A percentile compares a stretch with the other conserved stretches of the same genome.
Conservation (phyloP, 2,113 vertebrate species). For the Symphodus melops region DNA sequence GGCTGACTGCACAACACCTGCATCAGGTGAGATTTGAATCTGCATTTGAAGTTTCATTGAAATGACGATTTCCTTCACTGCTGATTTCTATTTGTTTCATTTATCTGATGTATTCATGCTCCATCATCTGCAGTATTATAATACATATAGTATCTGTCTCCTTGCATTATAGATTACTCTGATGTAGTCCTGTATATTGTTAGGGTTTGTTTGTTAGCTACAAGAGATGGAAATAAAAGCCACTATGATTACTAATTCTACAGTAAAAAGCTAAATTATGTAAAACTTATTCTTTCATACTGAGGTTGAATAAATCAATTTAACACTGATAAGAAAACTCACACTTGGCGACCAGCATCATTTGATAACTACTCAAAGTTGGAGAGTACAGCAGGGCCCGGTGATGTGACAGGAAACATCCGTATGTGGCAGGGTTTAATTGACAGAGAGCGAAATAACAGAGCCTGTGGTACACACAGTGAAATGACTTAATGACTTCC, state of each 20-base stretch:
- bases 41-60: no score
- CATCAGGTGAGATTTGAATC: neutral
- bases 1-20: neutral
- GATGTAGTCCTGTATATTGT: neutral
- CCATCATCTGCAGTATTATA: neutral
- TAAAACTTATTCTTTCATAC: neutral
- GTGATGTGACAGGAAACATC: slow-evolving; percentile 14
- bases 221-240: neutral
- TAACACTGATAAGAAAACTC: neutral
- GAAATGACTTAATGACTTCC: slow-evolving; percentile 74
- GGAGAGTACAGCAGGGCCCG: neutral
- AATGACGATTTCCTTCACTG: no score
- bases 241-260: neutral
- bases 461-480: slow-evolving; percentile 22
- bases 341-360: neutral
- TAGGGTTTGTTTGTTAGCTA: neutral
- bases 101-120: neutral
- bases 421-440: slow-evolving; percentile 34
- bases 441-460: slow-evolving; percentile 52
- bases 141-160: neutral
- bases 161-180: neutral
- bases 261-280: neutral
- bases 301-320: neutral
- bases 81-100: no score
- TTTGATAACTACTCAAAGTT: neutral